Percentiles rank a stretch among this genome's conserved stretches.
phyloP scores from a whole-genome alignment of 2,888 invertebrate genomes.

The Nebria brevicollis region DNA sequence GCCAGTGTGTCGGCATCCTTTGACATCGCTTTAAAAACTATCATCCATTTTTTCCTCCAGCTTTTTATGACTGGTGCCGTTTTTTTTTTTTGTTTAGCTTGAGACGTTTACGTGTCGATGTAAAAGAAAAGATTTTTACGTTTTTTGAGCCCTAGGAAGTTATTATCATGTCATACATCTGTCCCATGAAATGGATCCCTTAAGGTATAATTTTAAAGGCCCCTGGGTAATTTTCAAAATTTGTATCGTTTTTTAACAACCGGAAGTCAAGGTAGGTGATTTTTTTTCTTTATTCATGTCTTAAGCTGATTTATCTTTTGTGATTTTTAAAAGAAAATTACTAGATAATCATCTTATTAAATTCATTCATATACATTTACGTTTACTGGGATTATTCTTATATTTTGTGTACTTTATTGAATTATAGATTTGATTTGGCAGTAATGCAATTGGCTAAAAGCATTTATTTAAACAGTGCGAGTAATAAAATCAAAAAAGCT shows the following conservation, averaged over 20 bases:
- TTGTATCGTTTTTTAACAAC: constrained; percentile 46
- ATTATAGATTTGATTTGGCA: neutral
- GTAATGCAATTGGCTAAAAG: neutral
- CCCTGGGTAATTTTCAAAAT: constrained; percentile 27
- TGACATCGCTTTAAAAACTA: constrained; percentile 21
- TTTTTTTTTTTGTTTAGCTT: constrained; percentile 39
- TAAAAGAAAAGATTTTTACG: constrained; percentile 38
- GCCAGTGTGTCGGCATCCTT: constrained; percentile 41
- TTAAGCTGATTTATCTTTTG: constrained; percentile 12
- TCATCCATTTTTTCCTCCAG: constrained; percentile 27
- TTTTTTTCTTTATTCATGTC: constrained; percentile 30
- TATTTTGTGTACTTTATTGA: neutral
- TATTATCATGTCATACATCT: constrained; percentile 47
- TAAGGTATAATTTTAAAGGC: constrained; percentile 32
- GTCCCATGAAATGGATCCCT: constrained; percentile 36
- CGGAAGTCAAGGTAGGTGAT: constrained; percentile 45
- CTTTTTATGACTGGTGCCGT: constrained; percentile 31
- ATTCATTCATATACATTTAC: too few relatives aligned
- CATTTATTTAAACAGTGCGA: neutral
- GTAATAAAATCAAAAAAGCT: constrained; percentile 14
- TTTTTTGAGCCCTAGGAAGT: constrained; percentile 13
- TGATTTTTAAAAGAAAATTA: neutral
- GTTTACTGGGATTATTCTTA: neutral
- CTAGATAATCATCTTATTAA: neutral
- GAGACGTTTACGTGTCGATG: constrained; percentile 40